Conservation (phyloP, 2,113 vertebrate genomes). For the Pomatorhinus ruficollis region DNA sequence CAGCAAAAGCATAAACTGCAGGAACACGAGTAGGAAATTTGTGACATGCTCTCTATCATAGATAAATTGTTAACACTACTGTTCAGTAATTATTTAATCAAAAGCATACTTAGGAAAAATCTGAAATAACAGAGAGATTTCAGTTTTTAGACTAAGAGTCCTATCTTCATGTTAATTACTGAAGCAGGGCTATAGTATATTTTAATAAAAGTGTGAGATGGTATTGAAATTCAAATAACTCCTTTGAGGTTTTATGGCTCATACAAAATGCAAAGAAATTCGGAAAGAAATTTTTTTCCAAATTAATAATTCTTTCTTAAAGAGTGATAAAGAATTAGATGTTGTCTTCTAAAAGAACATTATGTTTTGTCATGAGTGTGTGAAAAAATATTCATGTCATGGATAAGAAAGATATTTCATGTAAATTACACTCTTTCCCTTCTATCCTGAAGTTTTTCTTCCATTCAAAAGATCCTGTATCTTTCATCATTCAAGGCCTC, state of each 20-base stretch:
- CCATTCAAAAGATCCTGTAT: background rate
- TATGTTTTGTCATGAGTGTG: background rate
- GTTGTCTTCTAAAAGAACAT: background rate
- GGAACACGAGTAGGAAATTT: background rate
- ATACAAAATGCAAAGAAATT: slow-evolving; percentile 57
- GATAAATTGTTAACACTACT: slow-evolving; percentile 12
- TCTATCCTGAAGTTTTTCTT: background rate
- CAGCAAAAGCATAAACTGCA: slow-evolving; percentile 38
- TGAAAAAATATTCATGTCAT: slow-evolving; percentile 16
- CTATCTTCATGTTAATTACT: slow-evolving; percentile 62
- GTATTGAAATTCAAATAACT: slow-evolving; percentile 61
- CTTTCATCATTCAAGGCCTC: background rate
- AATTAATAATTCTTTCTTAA: slow-evolving; percentile 55
- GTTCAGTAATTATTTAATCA: slow-evolving; percentile 55
- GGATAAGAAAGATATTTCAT: slow-evolving; percentile 6
- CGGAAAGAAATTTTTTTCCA: slow-evolving; percentile 10
- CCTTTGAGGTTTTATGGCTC: slow-evolving; percentile 48
- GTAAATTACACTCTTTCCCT: background rate
- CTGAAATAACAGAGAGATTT: slow-evolving; percentile 19
- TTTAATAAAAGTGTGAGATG: slow-evolving; percentile 62
- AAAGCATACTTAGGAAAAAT: slow-evolving; percentile 35
- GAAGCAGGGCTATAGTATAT: slow-evolving; percentile 50
- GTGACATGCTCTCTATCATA: slow-evolving; percentile 10
- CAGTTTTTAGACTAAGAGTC: slow-evolving; percentile 24
- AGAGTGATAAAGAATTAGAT: background rate